Evolutionary conservation across 2,113 vertebrate genomes (phyloP).

Genomic region (Picathartes gymnocephalus): DNA sequence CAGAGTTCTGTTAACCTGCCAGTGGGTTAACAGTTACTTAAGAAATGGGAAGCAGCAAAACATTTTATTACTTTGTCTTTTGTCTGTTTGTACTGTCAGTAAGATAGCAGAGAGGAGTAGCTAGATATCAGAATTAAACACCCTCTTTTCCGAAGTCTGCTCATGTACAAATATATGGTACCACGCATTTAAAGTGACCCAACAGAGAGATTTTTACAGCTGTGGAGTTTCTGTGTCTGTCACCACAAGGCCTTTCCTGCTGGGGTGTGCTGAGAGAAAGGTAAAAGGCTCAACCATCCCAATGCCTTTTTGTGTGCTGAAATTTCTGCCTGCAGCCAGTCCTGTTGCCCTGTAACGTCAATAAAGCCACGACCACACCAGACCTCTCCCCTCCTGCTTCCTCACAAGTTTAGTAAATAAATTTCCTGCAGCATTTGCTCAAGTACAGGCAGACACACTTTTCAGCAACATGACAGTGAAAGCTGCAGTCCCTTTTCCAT

Average conservation of each 20-base stretch:
- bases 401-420: background rate
- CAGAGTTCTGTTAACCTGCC: background rate
- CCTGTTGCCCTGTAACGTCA: background rate
- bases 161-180: background rate
- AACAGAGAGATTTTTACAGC: background rate
- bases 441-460: background rate
- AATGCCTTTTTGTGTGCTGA: background rate
- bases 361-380: rapidly evolving
- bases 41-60: background rate
- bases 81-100: background rate
- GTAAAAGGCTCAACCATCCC: background rate
- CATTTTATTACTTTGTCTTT: background rate
- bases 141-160: background rate
- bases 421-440: background rate
- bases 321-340: background rate
- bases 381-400: background rate
- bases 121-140: background rate
- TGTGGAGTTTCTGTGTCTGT: background rate
- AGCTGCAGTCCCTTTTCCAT: background rate
- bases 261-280: background rate
- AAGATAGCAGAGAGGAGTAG: background rate
- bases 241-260: rapidly evolving
- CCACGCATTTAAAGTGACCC: background rate
- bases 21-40: background rate
- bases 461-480: background rate